Conservation (phyloP, 2,888 invertebrate genomes). For the Cheilosia scutellata region DNA sequence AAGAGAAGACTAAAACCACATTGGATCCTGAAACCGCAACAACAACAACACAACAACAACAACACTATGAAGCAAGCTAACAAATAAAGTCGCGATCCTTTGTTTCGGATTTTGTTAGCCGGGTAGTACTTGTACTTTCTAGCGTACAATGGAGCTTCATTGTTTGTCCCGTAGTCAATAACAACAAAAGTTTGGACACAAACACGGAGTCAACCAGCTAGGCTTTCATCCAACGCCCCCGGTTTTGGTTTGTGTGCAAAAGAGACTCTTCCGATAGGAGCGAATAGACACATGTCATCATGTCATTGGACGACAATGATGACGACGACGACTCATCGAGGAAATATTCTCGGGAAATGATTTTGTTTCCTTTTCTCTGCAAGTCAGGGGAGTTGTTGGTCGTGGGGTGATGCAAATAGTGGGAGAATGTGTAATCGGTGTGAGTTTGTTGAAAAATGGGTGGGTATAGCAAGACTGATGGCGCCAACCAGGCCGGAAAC, state of each 20-base stretch:
- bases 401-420: slow-evolving; percentile 51
- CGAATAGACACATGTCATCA: slow-evolving; percentile 69
- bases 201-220: slow-evolving; percentile 61
- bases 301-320: slow-evolving; percentile 59
- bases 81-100: slow-evolving; percentile 54
- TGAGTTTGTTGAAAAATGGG: slow-evolving; percentile 54
- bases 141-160: slow-evolving; percentile 37
- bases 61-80: background rate
- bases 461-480: slow-evolving; percentile 55
- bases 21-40: slow-evolving; percentile 23
- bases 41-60: slow-evolving; percentile 34
- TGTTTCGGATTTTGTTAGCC: slow-evolving; percentile 48
- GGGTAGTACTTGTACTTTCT: slow-evolving; percentile 29
- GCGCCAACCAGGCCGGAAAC: slow-evolving; percentile 68
- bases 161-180: slow-evolving; percentile 73
- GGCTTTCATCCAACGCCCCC: slow-evolving; percentile 34
- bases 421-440: slow-evolving; percentile 40
- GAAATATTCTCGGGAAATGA: slow-evolving; percentile 62
- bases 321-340: slow-evolving; percentile 49
- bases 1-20: slow-evolving; percentile 7
- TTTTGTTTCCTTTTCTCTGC: slow-evolving; percentile 51
- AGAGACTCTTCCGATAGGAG: slow-evolving; percentile 43
- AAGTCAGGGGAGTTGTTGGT: slow-evolving; percentile 45
- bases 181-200: slow-evolving; percentile 73
- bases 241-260: slow-evolving; percentile 26